These are phyloP conservation scores for Xiphophorus birchmanni DNA, from an alignment of 2,797 vertebrate genomes.

Conservation along the genomic window DNA sequence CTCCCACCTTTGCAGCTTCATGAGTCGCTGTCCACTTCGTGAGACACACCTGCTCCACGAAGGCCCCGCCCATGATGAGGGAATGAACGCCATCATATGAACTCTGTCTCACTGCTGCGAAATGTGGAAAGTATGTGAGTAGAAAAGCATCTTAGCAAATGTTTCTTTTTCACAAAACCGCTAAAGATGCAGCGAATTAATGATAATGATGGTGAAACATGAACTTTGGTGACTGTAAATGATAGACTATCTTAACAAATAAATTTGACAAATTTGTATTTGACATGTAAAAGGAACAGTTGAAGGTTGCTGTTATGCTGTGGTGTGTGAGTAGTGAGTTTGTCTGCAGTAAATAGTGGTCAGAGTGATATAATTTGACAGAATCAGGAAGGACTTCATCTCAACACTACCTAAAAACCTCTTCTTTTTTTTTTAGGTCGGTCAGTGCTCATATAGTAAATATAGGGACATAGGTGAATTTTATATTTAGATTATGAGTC, in stretches of 20 bases:
- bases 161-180: background rate
- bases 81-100: conserved; percentile 82
- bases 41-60: conserved; percentile 84
- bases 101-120: conserved; percentile 78
- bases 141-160: background rate
- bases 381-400: background rate
- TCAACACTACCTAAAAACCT: background rate
- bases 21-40: conserved; percentile 87
- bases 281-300: background rate
- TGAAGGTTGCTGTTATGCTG: background rate
- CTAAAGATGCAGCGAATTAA: background rate
- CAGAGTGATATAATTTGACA: background rate
- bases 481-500: background rate
- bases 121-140: background rate
- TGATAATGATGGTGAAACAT: background rate
- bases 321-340: background rate
- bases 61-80: conserved; percentile 84
- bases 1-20: conserved; percentile 86
- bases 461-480: background rate
- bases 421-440: background rate
- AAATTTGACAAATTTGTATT: no score
- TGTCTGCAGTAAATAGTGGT: background rate
- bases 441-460: background rate
- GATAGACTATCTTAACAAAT: background rate
- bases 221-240: background rate